Conservation (phyloP, 2,113 vertebrate genomes). For the Bos taurus region DNA sequence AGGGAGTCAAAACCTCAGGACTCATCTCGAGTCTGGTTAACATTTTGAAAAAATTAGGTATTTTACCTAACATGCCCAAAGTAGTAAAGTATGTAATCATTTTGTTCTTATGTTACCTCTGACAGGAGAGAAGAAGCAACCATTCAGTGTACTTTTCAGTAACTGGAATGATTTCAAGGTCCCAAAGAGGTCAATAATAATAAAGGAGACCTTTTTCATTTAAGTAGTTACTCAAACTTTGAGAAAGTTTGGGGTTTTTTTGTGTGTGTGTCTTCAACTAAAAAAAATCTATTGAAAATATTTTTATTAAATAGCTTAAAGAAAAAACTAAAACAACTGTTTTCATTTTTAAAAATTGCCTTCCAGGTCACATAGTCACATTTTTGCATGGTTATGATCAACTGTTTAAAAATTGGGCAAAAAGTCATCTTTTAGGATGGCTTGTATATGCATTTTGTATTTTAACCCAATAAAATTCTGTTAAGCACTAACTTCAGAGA, state of each 20-base stretch:
- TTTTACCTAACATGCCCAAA: background rate
- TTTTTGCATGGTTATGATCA: background rate
- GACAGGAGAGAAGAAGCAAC: background rate
- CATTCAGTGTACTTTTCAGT: background rate
- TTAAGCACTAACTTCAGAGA: background rate
- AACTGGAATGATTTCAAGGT: background rate
- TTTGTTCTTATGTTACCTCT: background rate
- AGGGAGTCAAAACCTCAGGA: background rate
- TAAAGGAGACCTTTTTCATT: background rate
- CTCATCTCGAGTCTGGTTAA: background rate
- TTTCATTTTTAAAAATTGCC: constrained; percentile 10
- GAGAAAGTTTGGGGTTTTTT: background rate
- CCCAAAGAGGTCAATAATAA: background rate
- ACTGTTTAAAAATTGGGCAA: background rate
- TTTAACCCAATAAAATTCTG: background rate
- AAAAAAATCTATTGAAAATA: background rate
- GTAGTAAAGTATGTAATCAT: background rate
- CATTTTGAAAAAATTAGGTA: background rate
- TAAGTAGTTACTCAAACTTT: background rate
- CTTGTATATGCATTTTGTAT: background rate
- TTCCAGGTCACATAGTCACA: background rate
- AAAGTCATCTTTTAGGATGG: background rate
- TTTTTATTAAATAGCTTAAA: background rate
- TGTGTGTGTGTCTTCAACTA: background rate
- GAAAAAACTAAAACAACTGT: background rate